These are phyloP conservation scores for Cathartes aura DNA, from an alignment of 2,113 vertebrate species.

Conservation along the genomic window DNA sequence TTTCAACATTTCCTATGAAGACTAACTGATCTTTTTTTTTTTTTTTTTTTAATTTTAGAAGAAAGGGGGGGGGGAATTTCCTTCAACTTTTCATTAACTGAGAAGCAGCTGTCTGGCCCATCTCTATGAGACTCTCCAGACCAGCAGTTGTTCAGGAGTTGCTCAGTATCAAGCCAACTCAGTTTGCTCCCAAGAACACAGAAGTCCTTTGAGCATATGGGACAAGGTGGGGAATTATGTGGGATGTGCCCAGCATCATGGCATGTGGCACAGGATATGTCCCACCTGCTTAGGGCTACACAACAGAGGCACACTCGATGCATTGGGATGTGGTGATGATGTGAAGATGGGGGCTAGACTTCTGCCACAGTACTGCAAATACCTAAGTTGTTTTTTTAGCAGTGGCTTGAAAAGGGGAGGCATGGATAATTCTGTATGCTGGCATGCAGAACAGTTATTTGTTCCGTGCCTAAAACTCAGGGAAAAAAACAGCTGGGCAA, in stretches of 20 bases:
- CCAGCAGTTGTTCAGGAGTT: neutral
- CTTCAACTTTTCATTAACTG: neutral
- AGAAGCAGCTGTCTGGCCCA: neutral
- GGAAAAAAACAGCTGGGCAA: neutral
- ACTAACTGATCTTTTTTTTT: no score
- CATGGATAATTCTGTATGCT: neutral
- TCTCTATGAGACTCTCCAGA: neutral
- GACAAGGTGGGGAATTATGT: neutral
- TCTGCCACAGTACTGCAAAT: neutral
- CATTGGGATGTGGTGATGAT: neutral
- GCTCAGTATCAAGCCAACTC: neutral
- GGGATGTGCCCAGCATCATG: neutral
- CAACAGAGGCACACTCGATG: fast-evolving
- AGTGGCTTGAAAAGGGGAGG: neutral
- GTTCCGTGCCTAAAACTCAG: neutral
- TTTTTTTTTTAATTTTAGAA: neutral
- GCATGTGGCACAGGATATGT: neutral
- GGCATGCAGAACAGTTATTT: neutral
- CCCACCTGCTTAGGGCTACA: neutral
- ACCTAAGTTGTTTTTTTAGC: neutral
- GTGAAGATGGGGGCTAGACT: neutral
- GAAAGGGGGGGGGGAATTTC: neutral
- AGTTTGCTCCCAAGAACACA: neutral
- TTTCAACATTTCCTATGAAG: neutral
- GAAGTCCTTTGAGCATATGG: neutral